These are phyloP conservation scores for Antigone vipio DNA, from an alignment of 2,113 vertebrate genomes.

Conservation along the genomic window DNA sequence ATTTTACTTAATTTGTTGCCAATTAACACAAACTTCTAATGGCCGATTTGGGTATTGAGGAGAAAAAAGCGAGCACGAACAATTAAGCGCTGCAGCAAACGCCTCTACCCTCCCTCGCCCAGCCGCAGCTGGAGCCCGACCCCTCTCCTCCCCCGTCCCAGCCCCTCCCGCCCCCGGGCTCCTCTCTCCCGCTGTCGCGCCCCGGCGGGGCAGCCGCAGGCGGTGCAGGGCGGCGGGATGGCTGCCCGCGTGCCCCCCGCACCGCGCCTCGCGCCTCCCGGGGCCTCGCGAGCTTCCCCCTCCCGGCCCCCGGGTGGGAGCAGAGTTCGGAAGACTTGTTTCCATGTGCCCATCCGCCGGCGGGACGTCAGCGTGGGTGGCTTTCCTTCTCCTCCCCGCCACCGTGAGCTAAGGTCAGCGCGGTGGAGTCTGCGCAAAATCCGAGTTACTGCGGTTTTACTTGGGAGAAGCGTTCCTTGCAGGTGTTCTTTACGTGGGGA, in stretches of 20 bases:
- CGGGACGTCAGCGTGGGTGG: not conserved
- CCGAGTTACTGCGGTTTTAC: not conserved
- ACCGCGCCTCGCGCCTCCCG: too few relatives aligned
- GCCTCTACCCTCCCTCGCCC: fast-evolving
- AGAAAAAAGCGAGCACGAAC: not conserved
- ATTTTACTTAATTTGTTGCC: constrained; percentile 1
- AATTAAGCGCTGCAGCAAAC: not conserved
- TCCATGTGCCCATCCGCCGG: not conserved
- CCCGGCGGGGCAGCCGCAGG: not conserved
- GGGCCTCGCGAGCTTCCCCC: too few relatives aligned
- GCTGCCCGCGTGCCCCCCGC: too few relatives aligned
- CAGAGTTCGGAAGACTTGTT: too few relatives aligned
- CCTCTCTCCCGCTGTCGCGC: not conserved
- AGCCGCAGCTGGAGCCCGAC: fast-evolving
- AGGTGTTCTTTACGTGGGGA: not conserved
- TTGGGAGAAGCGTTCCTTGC: not conserved
- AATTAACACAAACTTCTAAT: not conserved
- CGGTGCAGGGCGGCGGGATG: too few relatives aligned
- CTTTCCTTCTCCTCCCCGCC: not conserved
- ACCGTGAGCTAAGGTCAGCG: not conserved
- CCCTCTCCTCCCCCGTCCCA: fast-evolving
- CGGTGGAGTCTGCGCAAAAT: not conserved
- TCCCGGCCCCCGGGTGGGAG: not conserved
- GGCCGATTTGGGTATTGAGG: not conserved
- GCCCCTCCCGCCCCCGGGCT: fast-evolving